These are phyloP conservation scores for Campoletis sonorensis DNA, from an alignment of 1,140 invertebrate species.

Conservation along the genomic window DNA sequence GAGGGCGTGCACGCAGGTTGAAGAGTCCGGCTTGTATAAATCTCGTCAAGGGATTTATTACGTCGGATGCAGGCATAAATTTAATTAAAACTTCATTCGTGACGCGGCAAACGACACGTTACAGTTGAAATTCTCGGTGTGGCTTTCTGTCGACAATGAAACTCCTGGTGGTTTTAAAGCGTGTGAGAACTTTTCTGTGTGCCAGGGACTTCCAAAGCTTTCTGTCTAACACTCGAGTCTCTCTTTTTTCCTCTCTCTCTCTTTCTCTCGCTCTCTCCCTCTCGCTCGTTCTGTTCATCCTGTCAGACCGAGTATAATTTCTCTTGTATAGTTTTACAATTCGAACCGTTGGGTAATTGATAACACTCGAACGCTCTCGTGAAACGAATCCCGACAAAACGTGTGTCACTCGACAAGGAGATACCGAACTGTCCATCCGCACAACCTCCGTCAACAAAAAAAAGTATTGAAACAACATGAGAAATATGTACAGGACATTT, in stretches of 20 bases:
- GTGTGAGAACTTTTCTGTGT: slow-evolving; percentile 1
- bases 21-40: slow-evolving; percentile 1
- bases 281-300: not conserved
- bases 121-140: not conserved
- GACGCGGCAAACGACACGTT: slow-evolving; percentile 46
- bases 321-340: slow-evolving; percentile 25
- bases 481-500: too few relatives aligned
- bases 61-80: slow-evolving; percentile 52
- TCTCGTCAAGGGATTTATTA: slow-evolving; percentile 8
- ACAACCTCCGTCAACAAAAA: not conserved
- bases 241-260: not conserved
- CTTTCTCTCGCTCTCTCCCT: not conserved
- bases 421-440: not conserved
- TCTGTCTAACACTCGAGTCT: not conserved
- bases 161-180: slow-evolving; percentile 2
- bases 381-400: not conserved
- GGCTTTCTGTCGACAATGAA: not conserved
- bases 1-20: not conserved
- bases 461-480: too few relatives aligned
- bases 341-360: slow-evolving; percentile 25
- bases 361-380: slow-evolving; percentile 6
- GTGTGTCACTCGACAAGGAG: slow-evolving; percentile 31
- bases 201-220: not conserved
- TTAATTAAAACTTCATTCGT: slow-evolving; percentile 57
- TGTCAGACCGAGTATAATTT: slow-evolving; percentile 7